Evolutionary conservation across 2,888 invertebrate species (phyloP), one percentile per base, ranked within the genome.

Genomic region (Orthonychiurus folsomi): DNA sequence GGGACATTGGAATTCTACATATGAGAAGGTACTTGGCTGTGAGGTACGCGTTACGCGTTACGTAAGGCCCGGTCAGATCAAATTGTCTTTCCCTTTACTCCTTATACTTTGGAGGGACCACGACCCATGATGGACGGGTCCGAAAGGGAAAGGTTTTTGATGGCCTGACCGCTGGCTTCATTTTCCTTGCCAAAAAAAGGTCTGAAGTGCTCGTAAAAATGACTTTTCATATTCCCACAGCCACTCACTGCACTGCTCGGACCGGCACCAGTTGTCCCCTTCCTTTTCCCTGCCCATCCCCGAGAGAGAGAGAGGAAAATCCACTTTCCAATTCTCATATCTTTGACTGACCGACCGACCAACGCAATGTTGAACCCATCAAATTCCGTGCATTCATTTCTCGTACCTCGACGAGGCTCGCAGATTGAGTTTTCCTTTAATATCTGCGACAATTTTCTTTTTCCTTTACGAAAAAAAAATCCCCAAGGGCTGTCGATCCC

Each of bases 131-230:
- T 69, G 66, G 68, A 70, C 37, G 37, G 37, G 15, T 9, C 37
- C 37, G 9, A 37, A 37, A 37, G 63, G 52, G 56, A 61, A 53
- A 63, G 61, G 50, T 63, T 67, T 71, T 71, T 69, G 68, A 69
- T 69, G 67, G 66, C 67, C 69, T 71, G 69, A 69, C 71, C 68
- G 67, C 69, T 69, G 60, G 67, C 69, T 71, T 69, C 69, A 68
- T 69, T 68, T 71, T 66, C 62, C 63, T 66, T 68, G 65, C 37
- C 37, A 37, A 37, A 37, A 37, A 37, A n/a, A n/a, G 15, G 37
- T 66, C 63, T 69, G 67, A 66, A 64, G 66, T 62, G 66, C 60
- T 69, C 69, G 69, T 71, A 71, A 71, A 71, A 69, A 71, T 70
- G 69, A 70, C 63, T 70, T 69, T 71, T 70, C 66, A 71, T 69